Conservation (phyloP, 2,797 vertebrate species). For the Channa striata region DNA sequence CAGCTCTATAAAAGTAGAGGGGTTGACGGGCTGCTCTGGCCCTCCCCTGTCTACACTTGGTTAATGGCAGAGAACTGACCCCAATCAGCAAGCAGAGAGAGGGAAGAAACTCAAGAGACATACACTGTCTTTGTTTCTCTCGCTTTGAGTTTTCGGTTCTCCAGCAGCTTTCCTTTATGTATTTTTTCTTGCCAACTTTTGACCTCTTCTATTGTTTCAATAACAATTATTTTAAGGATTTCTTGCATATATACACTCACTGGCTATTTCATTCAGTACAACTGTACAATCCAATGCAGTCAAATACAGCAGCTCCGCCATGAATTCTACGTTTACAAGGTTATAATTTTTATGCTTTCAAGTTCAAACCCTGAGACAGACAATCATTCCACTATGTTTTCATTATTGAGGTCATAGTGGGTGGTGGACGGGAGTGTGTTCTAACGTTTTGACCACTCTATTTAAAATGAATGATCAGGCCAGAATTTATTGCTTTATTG, state of each 20-base stretch:
- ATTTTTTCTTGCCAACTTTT: neutral
- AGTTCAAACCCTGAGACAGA: no score
- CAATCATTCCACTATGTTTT: no score
- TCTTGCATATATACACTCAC: neutral
- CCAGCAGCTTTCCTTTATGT: neutral
- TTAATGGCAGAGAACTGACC: constrained; percentile 72
- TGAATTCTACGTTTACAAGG: no score
- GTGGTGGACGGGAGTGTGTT: no score
- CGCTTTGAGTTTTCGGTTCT: constrained; percentile 12
- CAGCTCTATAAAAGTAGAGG: constrained; percentile 67
- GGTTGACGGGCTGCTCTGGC: constrained; percentile 48
- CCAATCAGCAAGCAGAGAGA: constrained; percentile 56
- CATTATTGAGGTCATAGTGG: no score
- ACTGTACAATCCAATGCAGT: no score
- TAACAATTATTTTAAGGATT: neutral
- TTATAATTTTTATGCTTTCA: no score
- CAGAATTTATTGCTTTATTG: no score
- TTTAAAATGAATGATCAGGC: no score
- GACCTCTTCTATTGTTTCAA: neutral
- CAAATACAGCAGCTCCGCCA: no score
- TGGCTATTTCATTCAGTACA: no score
- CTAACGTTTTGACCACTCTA: no score
- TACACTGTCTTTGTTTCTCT: constrained; percentile 8
- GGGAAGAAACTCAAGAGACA: constrained; percentile 31
- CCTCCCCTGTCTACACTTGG: constrained; percentile 60